Evolutionary conservation across 2,797 vertebrate species (phyloP).

Genomic region (Tragopan temminckii): DNA sequence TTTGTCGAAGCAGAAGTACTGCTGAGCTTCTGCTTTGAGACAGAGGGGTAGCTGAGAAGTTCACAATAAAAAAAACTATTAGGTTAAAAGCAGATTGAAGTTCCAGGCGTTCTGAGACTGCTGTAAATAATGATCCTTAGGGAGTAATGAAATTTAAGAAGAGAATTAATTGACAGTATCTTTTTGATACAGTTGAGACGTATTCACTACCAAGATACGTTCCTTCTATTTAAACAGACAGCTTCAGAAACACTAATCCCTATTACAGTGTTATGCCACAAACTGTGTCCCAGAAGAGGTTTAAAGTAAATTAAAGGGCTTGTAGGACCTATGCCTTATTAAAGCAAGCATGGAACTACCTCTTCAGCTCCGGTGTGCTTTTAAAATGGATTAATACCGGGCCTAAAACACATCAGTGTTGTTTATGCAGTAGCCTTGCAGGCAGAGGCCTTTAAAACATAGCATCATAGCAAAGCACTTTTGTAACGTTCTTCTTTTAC

Average conservation of each 20-base stretch:
- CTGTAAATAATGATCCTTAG: neutral
- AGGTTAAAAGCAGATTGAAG: neutral
- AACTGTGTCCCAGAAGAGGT: neutral
- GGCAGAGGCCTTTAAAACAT: neutral
- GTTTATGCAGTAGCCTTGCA: neutral
- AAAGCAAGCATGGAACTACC: neutral
- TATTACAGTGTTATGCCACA: neutral
- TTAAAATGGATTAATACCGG: neutral
- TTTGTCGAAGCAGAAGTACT: neutral
- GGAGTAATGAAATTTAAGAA: slow-evolving; percentile 6
- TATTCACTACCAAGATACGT: neutral
- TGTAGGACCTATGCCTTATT: neutral
- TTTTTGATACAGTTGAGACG: neutral
- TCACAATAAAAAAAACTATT: neutral
- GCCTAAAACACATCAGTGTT: neutral
- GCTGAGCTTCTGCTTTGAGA: neutral
- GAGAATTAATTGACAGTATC: slow-evolving; percentile 17
- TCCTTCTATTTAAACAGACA: neutral
- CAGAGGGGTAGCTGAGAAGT: neutral
- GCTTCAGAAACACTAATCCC: neutral
- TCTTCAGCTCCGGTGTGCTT: neutral
- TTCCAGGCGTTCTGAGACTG: neutral
- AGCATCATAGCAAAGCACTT: neutral
- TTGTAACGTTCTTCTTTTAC: neutral
- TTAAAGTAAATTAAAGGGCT: neutral